These are phyloP conservation scores for Tethea ocularis DNA, from an alignment of 2,888 invertebrate genomes.

Conservation along the genomic window DNA sequence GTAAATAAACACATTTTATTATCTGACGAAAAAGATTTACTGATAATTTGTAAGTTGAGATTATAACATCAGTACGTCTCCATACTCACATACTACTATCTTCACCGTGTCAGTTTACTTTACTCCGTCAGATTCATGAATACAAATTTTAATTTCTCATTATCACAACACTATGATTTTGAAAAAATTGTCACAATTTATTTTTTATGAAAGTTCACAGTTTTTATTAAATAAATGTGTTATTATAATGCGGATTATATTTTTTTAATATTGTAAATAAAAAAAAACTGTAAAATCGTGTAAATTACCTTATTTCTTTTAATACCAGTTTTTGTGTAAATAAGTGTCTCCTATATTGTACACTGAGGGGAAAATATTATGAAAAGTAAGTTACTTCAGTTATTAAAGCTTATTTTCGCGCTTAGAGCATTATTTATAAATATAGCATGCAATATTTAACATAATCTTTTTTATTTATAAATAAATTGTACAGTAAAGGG, in stretches of 20 bases:
- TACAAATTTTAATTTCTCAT: too few relatives aligned
- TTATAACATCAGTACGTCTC: too few relatives aligned
- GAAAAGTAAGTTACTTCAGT: conserved; percentile 72
- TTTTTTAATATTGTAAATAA: neutral
- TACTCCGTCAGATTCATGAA: too few relatives aligned
- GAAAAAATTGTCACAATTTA: neutral
- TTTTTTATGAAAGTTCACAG: neutral
- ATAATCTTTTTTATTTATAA: conserved; percentile 34
- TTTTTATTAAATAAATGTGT: conserved; percentile 9
- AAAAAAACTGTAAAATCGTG: too few relatives aligned
- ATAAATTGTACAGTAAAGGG: conserved; percentile 79
- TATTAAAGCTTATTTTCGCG: conserved; percentile 61
- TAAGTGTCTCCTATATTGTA: conserved; percentile 72
- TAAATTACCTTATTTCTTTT: too few relatives aligned
- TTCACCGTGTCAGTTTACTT: too few relatives aligned
- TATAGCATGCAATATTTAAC: conserved; percentile 64
- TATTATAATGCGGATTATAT: neutral
- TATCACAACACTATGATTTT: neutral
- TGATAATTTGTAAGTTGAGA: too few relatives aligned
- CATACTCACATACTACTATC: too few relatives aligned
- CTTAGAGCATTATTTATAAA: conserved; percentile 75
- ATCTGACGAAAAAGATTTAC: neutral
- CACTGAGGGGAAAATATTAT: conserved; percentile 75
- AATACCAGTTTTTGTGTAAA: conserved; percentile 8
- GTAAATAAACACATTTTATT: conserved; percentile 49